phyloP scores from a whole-genome alignment of 2,888 invertebrate species.

The Griposia aprilina region DNA sequence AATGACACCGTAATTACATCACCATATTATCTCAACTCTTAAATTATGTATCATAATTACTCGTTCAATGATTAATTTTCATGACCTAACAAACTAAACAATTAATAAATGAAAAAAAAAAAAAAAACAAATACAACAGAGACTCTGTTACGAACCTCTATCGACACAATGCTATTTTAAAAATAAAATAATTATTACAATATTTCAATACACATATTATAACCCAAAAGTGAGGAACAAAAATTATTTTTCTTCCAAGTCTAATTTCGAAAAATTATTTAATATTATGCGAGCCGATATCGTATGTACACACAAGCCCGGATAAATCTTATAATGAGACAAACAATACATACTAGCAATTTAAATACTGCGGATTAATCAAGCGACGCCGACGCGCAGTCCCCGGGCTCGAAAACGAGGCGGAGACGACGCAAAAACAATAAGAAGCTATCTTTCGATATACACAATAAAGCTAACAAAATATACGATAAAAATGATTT shows the following conservation, averaged over 20 bases:
- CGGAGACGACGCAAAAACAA: constrained; percentile 74
- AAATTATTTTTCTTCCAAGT: constrained; percentile 73
- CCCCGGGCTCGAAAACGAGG: constrained; percentile 76
- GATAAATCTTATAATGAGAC: constrained; percentile 72
- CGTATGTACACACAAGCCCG: constrained; percentile 81
- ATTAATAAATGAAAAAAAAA: constrained; percentile 79
- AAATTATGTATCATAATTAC: constrained; percentile 86
- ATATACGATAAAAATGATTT: constrained; percentile 90
- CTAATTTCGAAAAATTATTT: constrained; percentile 76
- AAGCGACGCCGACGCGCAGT: constrained; percentile 70
- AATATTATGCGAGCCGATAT: constrained; percentile 82
- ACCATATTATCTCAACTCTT: constrained; percentile 86
- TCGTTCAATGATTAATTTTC: constrained; percentile 86
- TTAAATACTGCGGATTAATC: constrained; percentile 80
- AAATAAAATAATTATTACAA: constrained; percentile 78
- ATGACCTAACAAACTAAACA: constrained; percentile 85
- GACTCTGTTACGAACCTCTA: constrained; percentile 78
- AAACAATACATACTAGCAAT: constrained; percentile 82
- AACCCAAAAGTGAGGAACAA: constrained; percentile 76
- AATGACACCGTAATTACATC: constrained; percentile 88
- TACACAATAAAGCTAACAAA: constrained; percentile 89
- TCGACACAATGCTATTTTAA: constrained; percentile 78
- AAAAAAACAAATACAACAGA: constrained; percentile 82
- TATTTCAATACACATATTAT: constrained; percentile 76
- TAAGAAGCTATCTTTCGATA: constrained; percentile 84